Base-by-base conservation (phyloP, 2,888 invertebrate species). In the Thalpophila matura region DNA sequence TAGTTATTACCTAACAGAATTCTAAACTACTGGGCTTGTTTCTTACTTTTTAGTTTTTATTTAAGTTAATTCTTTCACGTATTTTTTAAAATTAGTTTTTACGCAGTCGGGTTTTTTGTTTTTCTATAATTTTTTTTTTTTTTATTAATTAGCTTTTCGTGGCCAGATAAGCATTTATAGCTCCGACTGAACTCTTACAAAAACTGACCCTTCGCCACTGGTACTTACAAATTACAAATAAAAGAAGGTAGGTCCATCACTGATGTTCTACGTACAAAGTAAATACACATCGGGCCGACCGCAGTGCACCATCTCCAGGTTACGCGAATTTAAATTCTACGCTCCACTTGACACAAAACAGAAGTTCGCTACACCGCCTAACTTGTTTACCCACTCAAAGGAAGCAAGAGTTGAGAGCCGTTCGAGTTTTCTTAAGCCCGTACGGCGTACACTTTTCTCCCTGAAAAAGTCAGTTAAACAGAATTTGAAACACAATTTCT, bases 331-430 rank as follows among this genome's bases (percentile, higher is more conserved):
- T 79, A 77, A 78, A 80, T 80, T 79, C 79, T 66, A 66, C 79
- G 75, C 72, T 79, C 71, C 77, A 80, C 80, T 81, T 71, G 70
- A 74, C 73, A 79, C 69, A 80, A 72, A 81, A 77, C 79, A 75
- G 79, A 79, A 80, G 64, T 81, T 79, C 71, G 64, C 71, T 73
- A 81, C 72, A 74, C 67, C 66, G 72, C 51, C 70, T 79, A 79
- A 80, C 80, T 81, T 80, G 81, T 81, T 80, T 80, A 79, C 75
- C 67, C 77, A 77, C 79, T 80, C 80, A 79, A 80, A 80, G 77
- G 81, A 71, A 72, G 74, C 71, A 79, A 63, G 80, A 79, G 69
- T 77, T 69, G 69, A 72, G 80, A 72, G 64, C 75, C 63, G 67
- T 69, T 65, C 64, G 67, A 79, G 80, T 77, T 79, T 80, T 80